Evolutionary conservation across 1,140 invertebrate species (phyloP).

Genomic region (Rhopalosiphum maidis): DNA sequence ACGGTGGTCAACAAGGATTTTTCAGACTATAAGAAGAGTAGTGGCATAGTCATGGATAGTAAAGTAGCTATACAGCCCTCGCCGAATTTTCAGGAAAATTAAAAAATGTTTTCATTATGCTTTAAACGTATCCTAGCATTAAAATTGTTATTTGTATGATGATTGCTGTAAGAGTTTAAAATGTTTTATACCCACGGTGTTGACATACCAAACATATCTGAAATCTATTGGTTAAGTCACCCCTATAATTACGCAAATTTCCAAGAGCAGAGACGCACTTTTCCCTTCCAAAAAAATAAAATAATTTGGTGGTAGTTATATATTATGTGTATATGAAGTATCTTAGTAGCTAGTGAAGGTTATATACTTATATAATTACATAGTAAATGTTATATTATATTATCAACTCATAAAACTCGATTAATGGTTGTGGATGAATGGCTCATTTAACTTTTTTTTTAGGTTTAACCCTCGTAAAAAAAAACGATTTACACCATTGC

Average conservation of each 20-base stretch:
- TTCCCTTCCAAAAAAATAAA: too few species aligned
- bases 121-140: neutral
- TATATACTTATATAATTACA: neutral
- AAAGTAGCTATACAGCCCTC: neutral
- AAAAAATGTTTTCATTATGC: neutral
- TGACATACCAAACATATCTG: neutral
- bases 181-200: neutral
- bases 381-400: too few species aligned
- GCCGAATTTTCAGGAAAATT: neutral
- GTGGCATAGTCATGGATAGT: neutral
- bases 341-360: neutral
- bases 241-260: too few species aligned
- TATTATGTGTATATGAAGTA: neutral
- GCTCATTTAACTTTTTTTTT: neutral
- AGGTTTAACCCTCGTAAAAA: neutral
- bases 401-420: neutral
- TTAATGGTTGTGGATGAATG: neutral
- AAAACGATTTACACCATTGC: neutral
- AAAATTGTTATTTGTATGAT: neutral
- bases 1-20: neutral
- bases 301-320: too few species aligned
- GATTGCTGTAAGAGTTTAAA: neutral
- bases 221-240: neutral
- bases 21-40: neutral
- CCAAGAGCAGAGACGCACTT: too few species aligned